Evolutionary conservation across 2,888 invertebrate species (phyloP), one percentile per base, ranked within the genome.

Genomic region (Campoletis raptor): DNA sequence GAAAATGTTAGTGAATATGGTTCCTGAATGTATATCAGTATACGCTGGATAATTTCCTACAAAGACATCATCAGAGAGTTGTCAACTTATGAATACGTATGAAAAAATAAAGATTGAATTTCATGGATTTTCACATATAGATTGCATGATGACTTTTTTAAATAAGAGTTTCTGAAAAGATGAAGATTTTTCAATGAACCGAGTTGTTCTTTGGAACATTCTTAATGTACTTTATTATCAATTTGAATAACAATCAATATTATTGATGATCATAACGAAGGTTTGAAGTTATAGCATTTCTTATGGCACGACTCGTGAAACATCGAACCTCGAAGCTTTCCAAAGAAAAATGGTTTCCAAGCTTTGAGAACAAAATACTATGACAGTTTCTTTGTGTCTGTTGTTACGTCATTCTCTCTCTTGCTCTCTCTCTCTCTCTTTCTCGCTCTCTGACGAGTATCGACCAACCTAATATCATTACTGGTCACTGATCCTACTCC

Each of bases 401-500:
- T 61, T 15, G 61, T 30, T 61, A 15, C 30, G 61, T 69, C 67
- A 70, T 30, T 30, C n/a, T 67, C 67, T 67, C 54, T 61, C 61
- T n/a, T n/a, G n/a, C n/a, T 64, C 54, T 61, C 54, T 78, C 54
- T 73, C 80, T 67, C 61, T 64, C 73, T 74, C 40, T 79, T 10
- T 52, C 72, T 37, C 74, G 76, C 45, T 5, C 45, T 40, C 37
- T 37, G 57, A 10, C 45, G 89, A 81, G 85, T 69, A 87, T 74
- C 87, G 88, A 90, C 90, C 90, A 89, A 92, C 91, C 91, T 92
- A 92, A 92, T 92, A 91, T 92, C 92, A 92, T 92, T 92, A 92
- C 91, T 92, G 89, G 89, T 85, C 90, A 85, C 89, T 90, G 92
- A 89, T 85, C 88, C 74, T 69, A 30, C 57, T 77, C 66, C 42